Evolutionary conservation across 1,140 invertebrate species (phyloP).

Genomic region (Brachionus plicatilis): DNA sequence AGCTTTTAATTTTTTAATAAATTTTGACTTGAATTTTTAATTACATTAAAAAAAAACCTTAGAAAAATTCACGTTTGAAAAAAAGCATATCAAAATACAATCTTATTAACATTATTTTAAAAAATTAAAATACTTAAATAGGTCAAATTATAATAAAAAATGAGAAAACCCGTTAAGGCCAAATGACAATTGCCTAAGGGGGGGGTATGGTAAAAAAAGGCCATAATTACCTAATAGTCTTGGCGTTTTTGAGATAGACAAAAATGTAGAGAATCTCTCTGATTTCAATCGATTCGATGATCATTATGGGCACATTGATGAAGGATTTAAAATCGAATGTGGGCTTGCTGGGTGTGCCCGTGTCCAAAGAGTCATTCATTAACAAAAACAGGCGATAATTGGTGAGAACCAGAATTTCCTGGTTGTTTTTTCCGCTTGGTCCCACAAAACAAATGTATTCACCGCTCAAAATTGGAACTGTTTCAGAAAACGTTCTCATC

Average conservation of each 20-base stretch:
- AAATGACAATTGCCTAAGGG: conserved; percentile 67
- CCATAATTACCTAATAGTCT: conserved; percentile 48
- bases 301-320: conserved; percentile 73
- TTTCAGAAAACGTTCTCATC: background rate
- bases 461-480: background rate
- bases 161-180: conserved; percentile 63
- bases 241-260: conserved; percentile 53
- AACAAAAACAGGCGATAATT: conserved; percentile 20
- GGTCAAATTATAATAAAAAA: conserved; percentile 32
- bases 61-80: too few species aligned
- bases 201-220: conserved; percentile 56
- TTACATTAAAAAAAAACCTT: too few species aligned
- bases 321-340: background rate
- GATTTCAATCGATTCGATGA: conserved; percentile 72
- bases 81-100: background rate
- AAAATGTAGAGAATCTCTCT: conserved; percentile 49
- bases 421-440: background rate
- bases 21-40: too few species aligned
- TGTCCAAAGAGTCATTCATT: background rate
- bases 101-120: background rate
- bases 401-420: conserved; percentile 16
- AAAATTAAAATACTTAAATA: background rate
- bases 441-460: conserved; percentile 15
- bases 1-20: too few species aligned
- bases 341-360: background rate